Percentiles rank a stretch among this genome's conserved stretches.
These are phyloP conservation scores for Cataglyphis altisquamis DNA, from an alignment of 2,888 invertebrate genomes.

Conservation along the genomic window DNA sequence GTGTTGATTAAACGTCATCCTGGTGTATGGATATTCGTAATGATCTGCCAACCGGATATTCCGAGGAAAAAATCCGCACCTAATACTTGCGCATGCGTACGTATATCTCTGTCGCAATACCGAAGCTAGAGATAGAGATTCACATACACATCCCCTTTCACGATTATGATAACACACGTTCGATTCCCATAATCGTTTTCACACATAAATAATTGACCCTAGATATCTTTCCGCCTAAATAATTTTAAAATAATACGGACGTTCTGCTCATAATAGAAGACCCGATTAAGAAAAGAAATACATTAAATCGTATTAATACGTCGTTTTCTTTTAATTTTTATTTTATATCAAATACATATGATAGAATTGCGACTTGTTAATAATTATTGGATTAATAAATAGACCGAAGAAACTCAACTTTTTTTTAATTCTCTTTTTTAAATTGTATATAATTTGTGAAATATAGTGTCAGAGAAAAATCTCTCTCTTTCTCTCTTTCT, in stretches of 20 bases:
- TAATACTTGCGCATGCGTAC: slow-evolving; percentile 19
- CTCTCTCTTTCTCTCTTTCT: background rate
- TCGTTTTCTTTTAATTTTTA: background rate
- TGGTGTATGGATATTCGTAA: slow-evolving; percentile 68
- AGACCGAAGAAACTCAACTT: background rate
- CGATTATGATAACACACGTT: slow-evolving; percentile 57
- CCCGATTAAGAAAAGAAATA: background rate
- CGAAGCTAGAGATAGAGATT: slow-evolving; percentile 61
- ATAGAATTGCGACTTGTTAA: background rate
- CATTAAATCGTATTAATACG: background rate
- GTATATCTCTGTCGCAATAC: slow-evolving; percentile 4
- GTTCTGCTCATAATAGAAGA: background rate
- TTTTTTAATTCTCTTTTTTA: background rate
- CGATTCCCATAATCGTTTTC: slow-evolving; percentile 62
- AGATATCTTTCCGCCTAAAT: slow-evolving; percentile 58
- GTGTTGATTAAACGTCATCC: slow-evolving; percentile 74
- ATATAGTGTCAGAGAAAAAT: background rate
- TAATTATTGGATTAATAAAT: background rate
- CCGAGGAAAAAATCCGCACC: background rate
- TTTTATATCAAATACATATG: background rate
- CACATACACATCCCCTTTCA: slow-evolving; percentile 64
- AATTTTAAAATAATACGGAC: slow-evolving; percentile 35
- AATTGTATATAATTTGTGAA: background rate
- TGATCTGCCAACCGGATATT: slow-evolving; percentile 67
- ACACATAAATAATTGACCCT: slow-evolving; percentile 59